Conservation (phyloP, 2,113 vertebrate genomes). For the Haemorhous mexicanus region DNA sequence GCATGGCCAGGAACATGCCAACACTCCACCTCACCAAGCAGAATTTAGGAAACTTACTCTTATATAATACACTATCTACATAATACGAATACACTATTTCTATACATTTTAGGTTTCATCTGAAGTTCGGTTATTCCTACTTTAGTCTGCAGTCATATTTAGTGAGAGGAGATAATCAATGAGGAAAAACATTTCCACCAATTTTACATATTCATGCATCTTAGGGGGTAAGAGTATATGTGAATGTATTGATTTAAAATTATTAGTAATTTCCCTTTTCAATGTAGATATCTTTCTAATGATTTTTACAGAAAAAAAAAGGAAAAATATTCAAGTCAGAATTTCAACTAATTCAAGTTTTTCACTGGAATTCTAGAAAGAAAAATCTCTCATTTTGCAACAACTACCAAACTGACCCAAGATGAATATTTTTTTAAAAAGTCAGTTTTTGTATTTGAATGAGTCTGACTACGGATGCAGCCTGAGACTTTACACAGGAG, state of each 20-base stretch:
- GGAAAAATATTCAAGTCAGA: neutral
- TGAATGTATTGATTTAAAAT: neutral
- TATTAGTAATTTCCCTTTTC: neutral
- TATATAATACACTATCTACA: neutral
- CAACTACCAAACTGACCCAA: neutral
- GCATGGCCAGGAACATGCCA: neutral
- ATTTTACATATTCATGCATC: neutral
- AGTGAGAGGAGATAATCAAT: neutral
- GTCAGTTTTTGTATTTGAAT: neutral
- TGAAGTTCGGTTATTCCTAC: neutral
- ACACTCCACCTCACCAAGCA: neutral
- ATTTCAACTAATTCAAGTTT: neutral
- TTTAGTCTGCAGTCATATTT: neutral
- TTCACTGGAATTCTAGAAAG: neutral
- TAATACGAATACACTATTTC: neutral
- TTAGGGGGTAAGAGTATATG: neutral
- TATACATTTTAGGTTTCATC: neutral
- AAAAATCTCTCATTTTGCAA: neutral
- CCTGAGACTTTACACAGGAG: neutral
- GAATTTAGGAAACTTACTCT: neutral
- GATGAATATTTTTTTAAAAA: neutral
- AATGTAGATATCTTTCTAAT: neutral
- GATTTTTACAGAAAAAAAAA: neutral
- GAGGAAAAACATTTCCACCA: neutral
- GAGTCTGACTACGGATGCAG: neutral